Conservation (phyloP, 2,888 invertebrate genomes). For the Busseola fusca region DNA sequence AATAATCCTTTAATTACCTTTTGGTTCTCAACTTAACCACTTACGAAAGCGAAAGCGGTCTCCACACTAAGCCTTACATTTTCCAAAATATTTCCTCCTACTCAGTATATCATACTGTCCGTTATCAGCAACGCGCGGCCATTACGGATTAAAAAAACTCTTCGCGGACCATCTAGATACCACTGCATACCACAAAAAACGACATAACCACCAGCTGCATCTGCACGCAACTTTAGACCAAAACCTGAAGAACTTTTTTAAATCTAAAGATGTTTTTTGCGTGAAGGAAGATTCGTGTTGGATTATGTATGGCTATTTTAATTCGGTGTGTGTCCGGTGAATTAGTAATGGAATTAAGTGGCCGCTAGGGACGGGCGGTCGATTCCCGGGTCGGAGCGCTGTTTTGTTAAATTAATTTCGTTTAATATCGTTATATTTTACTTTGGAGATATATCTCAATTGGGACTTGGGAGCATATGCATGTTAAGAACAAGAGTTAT, state of each 20-base stretch:
- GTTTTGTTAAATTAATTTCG: slow-evolving; percentile 71
- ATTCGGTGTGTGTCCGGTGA: slow-evolving; percentile 79
- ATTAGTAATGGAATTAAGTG: slow-evolving; percentile 85
- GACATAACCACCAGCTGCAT: slow-evolving; percentile 28
- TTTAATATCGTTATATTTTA: slow-evolving; percentile 49
- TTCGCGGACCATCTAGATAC: slow-evolving; percentile 81
- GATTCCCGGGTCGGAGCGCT: slow-evolving; percentile 66
- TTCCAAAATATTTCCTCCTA: slow-evolving; percentile 69
- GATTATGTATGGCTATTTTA: slow-evolving; percentile 72
- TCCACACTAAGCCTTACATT: slow-evolving; percentile 59
- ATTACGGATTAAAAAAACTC: slow-evolving; percentile 87
- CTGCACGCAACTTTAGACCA: slow-evolving; percentile 36
- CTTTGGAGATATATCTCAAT: slow-evolving; percentile 46
- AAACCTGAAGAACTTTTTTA: neutral
- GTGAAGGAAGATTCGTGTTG: slow-evolving; percentile 22
- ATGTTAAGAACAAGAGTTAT: neutral
- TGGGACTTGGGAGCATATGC: slow-evolving; percentile 15
- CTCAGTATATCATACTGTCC: slow-evolving; percentile 78
- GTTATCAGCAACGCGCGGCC: slow-evolving; percentile 78
- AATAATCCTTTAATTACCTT: neutral
- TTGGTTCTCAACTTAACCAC: neutral
- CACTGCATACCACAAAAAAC: slow-evolving; percentile 42
- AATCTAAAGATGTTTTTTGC: slow-evolving; percentile 5
- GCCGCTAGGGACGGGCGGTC: slow-evolving; percentile 75
- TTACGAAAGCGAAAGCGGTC: slow-evolving; percentile 38